A percentile compares a stretch with the other conserved stretches of the same genome.
Conservation (phyloP, 1,140 invertebrate genomes). For the Sarcophaga bullata region DNA sequence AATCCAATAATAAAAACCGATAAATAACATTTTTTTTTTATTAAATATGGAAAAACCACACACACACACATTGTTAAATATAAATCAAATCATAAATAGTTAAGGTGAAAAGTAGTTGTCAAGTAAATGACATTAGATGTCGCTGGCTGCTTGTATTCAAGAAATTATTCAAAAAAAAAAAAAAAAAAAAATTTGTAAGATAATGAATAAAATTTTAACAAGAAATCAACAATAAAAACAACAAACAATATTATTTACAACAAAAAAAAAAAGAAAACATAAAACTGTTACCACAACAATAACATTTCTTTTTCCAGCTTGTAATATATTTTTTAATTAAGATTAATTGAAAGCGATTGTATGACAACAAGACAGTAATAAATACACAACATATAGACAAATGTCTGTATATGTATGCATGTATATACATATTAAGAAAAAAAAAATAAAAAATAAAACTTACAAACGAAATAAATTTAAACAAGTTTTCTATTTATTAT, state of each 20-base stretch:
- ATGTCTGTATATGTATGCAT: too few species aligned
- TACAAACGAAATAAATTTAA: not conserved
- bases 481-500: not conserved
- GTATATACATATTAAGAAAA: too few species aligned
- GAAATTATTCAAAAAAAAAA: not conserved
- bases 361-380: conserved; percentile 23
- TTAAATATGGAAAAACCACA: not conserved
- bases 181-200: not conserved
- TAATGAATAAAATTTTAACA: conserved; percentile 28
- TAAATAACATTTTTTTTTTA: not conserved
- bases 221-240: conserved; percentile 11
- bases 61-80: conserved; percentile 31
- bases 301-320: not conserved
- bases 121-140: conserved; percentile 39
- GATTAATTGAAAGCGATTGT: conserved; percentile 43
- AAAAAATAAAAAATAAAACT: not conserved
- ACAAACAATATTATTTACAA: conserved; percentile 16
- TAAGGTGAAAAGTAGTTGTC: conserved; percentile 40
- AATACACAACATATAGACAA: not conserved
- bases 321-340: conserved; percentile 40
- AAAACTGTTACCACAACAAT: not conserved
- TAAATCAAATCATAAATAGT: conserved; percentile 39
- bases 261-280: not conserved
- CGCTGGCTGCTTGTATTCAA: not conserved
- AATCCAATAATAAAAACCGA: conserved; percentile 7